A percentile compares a stretch with the other conserved stretches of the same genome.
These are phyloP conservation scores for Nyleta sp. DNA, from an alignment of 2,888 invertebrate genomes.

Conservation along the genomic window DNA sequence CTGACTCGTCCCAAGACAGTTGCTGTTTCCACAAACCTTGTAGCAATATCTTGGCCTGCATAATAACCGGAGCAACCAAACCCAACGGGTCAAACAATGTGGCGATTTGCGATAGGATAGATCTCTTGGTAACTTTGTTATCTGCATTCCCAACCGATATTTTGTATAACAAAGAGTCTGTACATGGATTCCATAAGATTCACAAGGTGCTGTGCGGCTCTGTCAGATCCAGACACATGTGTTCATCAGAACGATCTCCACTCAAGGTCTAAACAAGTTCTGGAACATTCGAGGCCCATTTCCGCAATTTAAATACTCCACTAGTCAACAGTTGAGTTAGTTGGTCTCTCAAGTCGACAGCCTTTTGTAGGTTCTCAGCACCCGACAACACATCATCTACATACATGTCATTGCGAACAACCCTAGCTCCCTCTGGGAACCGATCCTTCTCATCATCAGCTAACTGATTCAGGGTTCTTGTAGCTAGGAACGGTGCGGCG, in stretches of 20 bases:
- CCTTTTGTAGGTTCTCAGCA: neutral
- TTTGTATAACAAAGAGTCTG: slow-evolving; percentile 35
- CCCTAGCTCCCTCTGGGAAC: neutral
- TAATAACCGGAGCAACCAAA: slow-evolving; percentile 37
- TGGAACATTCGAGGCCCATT: neutral
- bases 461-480: neutral
- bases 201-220: slow-evolving; percentile 27
- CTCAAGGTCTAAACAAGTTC: neutral
- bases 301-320: neutral
- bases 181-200: slow-evolving; percentile 45
- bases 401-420: slow-evolving; percentile 15
- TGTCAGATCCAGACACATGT: neutral
- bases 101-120: slow-evolving; percentile 67
- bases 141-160: neutral
- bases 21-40: slow-evolving; percentile 38
- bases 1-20: slow-evolving; percentile 8
- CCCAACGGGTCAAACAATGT: slow-evolving; percentile 70
- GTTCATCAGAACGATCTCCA: neutral
- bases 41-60: slow-evolving; percentile 49
- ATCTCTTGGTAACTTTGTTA: slow-evolving; percentile 61
- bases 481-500: neutral
- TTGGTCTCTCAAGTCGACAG: neutral
- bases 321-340: neutral
- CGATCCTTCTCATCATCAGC: neutral
- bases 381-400: slow-evolving; percentile 38